Percentiles rank a stretch among this genome's conserved stretches.
phyloP scores from a whole-genome alignment of 2,113 vertebrate genomes.

The Dromas ardeola region DNA sequence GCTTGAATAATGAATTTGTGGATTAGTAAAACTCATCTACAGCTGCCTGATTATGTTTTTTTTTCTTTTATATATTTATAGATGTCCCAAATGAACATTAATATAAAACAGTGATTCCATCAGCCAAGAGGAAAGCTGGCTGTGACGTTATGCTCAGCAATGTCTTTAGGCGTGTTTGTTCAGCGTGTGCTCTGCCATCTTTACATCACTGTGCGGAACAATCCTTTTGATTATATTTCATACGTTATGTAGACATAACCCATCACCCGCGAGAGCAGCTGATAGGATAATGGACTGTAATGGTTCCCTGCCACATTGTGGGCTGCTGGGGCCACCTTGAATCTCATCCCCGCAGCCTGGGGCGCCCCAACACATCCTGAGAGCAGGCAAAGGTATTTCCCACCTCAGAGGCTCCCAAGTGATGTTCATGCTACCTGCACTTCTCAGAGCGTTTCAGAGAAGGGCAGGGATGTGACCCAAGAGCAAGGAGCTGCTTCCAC shows the following conservation, averaged over 20 bases:
- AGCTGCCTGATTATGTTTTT: conserved; percentile 3
- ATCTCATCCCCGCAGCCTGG: not conserved
- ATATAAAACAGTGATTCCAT: conserved; percentile 40
- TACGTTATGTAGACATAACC: not conserved
- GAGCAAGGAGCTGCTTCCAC: not conserved
- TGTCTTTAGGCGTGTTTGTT: not conserved
- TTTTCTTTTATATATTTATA: conserved; percentile 34
- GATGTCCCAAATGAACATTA: conserved; percentile 19
- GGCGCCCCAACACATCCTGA: not conserved
- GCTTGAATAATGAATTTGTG: conserved; percentile 45
- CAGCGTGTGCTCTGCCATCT: not conserved
- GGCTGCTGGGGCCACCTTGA: not conserved
- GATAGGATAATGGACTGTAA: not conserved
- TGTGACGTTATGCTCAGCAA: rapidly evolving
- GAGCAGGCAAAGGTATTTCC: not conserved
- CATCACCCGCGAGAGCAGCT: not conserved
- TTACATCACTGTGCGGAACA: not conserved
- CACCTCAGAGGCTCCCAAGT: not conserved
- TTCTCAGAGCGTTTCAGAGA: not conserved
- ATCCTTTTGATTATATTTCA: not conserved
- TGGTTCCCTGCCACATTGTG: rapidly evolving
- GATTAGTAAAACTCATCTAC: conserved; percentile 41
- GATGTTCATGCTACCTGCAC: not conserved
- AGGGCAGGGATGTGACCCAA: rapidly evolving
- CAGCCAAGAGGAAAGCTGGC: not conserved